Base-by-base conservation (phyloP, 2,113 vertebrate species). In the Melanocharis versteri region DNA sequence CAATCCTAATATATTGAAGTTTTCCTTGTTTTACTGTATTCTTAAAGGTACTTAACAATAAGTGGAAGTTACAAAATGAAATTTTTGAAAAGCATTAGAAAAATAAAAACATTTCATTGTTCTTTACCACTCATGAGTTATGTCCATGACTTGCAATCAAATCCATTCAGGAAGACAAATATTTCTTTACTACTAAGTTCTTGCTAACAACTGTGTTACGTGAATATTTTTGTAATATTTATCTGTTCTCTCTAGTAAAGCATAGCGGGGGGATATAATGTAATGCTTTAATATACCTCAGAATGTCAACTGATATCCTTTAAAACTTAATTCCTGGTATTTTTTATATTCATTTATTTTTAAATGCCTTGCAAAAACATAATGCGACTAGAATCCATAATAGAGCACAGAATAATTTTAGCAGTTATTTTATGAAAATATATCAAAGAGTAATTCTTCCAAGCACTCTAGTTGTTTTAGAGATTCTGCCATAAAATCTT, bases 301-400 rank as follows among this genome's bases (percentile, higher is more conserved):
- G 48, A 72, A 94, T 61, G 37, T 69, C 61, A 87, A 45, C 3
- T 56, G 28, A 56, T 64, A 84, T 48, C 39, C 15, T 84, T 81
- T 75, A 75, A 82, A 93, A 50, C 13, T n/a, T 87, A 51, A 70
- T 81, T 86, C 44, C 19, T 73, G 14, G 9, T 62, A 17, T 60
- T 83, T 83, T 94, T 90, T 13, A 35, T 68, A 51, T 85, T 78
- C 2, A 89, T 89, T 70, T 28, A 82, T 94, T 96, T 94, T 86
- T 87, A 83, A 94, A 73, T 71, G 22, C 17, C 28, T 16, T 8
- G 2, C 9, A 93, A 75, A 83, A 83, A 5, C 3, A 31, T 48
- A 60, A 51, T 35, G 9, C 4, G 73, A 50, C 16, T 58, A 47
- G 16, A 12, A 66, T 40, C 7, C 31, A 30, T 35, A 78, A 47